A percentile compares a stretch with the other conserved stretches of the same genome.
Evolutionary conservation across 2,113 vertebrate species (phyloP).

Genomic region (Engraulis encrasicolus): DNA sequence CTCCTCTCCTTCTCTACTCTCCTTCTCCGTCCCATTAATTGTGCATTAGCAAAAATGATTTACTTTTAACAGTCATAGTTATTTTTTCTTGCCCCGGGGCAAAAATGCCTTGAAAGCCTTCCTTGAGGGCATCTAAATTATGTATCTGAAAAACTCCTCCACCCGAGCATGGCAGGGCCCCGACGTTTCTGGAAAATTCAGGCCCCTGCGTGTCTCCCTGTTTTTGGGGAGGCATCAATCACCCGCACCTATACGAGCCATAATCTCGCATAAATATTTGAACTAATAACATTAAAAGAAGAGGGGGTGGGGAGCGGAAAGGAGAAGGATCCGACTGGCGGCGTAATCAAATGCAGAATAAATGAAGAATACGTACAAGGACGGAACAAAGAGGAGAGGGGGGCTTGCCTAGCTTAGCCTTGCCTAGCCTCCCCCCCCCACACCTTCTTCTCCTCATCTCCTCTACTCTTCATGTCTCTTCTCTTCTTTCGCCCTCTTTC

Average conservation of each 20-base stretch:
- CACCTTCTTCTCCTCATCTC: slow-evolving; percentile 46
- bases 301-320: slow-evolving; percentile 85
- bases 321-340: slow-evolving; percentile 93
- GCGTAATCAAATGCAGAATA: slow-evolving; percentile 99
- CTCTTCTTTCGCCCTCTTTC: slow-evolving; percentile 47
- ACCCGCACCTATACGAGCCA: slow-evolving; percentile 92
- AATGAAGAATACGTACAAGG: slow-evolving; percentile 98
- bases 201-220: slow-evolving; percentile 92
- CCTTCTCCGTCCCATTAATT: slow-evolving; percentile 95
- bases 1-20: slow-evolving; percentile 78
- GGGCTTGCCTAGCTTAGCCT: no score
- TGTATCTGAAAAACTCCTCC: slow-evolving; percentile 99
- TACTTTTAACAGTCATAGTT: slow-evolving; percentile 99
- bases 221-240: slow-evolving; percentile 99
- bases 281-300: slow-evolving; percentile 99
- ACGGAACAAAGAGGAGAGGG: slow-evolving; percentile 86
- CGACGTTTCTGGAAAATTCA: slow-evolving; percentile 95
- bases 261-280: slow-evolving; percentile 99
- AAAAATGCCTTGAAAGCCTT: slow-evolving; percentile 99
- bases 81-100: slow-evolving; percentile 99
- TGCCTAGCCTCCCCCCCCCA: slow-evolving; percentile 51
- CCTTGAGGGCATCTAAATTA: slow-evolving; percentile 99
- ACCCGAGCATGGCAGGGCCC: slow-evolving; percentile 94
- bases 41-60: slow-evolving; percentile 99
- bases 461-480: no score